These are phyloP conservation scores for Pammene fasciana DNA, from an alignment of 2,888 invertebrate genomes.

Conservation along the genomic window DNA sequence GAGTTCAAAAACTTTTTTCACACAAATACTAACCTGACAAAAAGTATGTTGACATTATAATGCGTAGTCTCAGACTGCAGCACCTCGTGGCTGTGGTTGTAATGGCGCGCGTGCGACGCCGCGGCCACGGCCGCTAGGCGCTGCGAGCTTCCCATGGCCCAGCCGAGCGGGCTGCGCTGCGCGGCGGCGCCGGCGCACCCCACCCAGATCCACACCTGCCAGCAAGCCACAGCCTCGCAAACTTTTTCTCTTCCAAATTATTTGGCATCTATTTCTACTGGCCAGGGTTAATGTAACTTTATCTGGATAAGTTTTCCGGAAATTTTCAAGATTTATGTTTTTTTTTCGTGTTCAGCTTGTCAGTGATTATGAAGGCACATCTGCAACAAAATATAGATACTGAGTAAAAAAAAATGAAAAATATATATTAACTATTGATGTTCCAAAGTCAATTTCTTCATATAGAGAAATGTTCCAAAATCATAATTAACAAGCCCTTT, in stretches of 20 bases:
- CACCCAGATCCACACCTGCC: constrained; percentile 67
- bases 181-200: constrained; percentile 69
- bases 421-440: neutral
- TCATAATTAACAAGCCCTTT: neutral
- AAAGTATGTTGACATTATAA: constrained; percentile 85
- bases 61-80: constrained; percentile 64
- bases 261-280: constrained; percentile 8
- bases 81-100: constrained; percentile 76
- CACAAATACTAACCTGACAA: constrained; percentile 87
- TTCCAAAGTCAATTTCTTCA: neutral
- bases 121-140: constrained; percentile 84
- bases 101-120: constrained; percentile 72
- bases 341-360: constrained; percentile 9
- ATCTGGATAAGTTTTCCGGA: neutral
- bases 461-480: neutral
- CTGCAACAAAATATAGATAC: constrained; percentile 60
- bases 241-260: constrained; percentile 47
- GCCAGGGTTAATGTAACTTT: constrained; percentile 10
- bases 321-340: constrained; percentile 7
- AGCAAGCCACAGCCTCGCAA: constrained; percentile 69
- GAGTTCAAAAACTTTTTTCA: neutral
- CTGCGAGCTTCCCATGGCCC: constrained; percentile 87
- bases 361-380: constrained; percentile 48
- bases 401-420: constrained; percentile 11
- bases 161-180: constrained; percentile 81